Evolutionary conservation across 2,888 invertebrate genomes (phyloP).

Genomic region (Copidosoma aretas): DNA sequence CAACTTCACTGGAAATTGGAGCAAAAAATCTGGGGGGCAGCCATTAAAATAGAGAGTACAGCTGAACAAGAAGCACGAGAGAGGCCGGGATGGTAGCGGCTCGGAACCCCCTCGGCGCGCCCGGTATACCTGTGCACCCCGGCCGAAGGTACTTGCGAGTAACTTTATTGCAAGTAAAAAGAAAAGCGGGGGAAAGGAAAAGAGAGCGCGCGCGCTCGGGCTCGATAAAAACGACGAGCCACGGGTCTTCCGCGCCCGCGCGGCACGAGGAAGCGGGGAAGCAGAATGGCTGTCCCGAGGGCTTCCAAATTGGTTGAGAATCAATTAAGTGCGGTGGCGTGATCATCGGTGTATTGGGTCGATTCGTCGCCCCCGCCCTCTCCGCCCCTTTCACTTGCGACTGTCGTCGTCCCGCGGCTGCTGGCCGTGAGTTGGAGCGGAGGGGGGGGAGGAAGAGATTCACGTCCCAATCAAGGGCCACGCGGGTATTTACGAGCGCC

Average conservation of each 20-base stretch:
- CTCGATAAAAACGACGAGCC: neutral
- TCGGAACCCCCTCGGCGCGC: too few species aligned
- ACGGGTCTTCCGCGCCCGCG: too few species aligned
- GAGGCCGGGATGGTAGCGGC: too few species aligned
- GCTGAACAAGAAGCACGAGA: neutral
- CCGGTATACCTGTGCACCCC: conserved; percentile 8
- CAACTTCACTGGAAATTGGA: conserved; percentile 12
- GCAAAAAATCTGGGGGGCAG: conserved; percentile 6
- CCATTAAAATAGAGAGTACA: conserved; percentile 4
- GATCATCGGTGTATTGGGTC: conserved; percentile 56
- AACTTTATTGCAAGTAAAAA: conserved; percentile 26
- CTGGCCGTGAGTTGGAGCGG: conserved; percentile 11
- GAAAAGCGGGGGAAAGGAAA: conserved; percentile 8
- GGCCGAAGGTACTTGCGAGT: conserved; percentile 10
- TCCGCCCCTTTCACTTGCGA: neutral
- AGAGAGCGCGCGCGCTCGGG: neutral
- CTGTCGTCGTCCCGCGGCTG: neutral
- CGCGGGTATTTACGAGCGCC: conserved; percentile 58
- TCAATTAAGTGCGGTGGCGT: conserved; percentile 58
- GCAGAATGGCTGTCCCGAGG: conserved; percentile 43
- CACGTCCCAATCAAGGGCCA: conserved; percentile 58
- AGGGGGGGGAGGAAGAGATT: conserved; percentile 46
- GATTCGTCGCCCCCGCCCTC: neutral
- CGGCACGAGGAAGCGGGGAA: conserved; percentile 29
- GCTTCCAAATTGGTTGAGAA: conserved; percentile 57